Percentiles rank a stretch among this genome's conserved stretches.
phyloP scores from a whole-genome alignment of 1,140 invertebrate species.

The Ceratitis capitata region DNA sequence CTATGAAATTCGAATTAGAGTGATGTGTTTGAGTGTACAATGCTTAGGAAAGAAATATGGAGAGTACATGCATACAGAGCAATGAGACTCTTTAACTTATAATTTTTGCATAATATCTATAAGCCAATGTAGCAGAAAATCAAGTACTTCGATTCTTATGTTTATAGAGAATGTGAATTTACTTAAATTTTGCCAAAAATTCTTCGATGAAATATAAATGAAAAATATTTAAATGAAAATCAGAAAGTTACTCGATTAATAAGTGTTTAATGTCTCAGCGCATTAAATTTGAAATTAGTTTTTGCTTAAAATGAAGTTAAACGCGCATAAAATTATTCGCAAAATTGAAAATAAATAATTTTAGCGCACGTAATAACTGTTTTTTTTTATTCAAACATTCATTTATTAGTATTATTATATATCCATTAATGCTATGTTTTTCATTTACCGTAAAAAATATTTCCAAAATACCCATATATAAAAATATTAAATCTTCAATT shows the following conservation, averaged over 20 bases:
- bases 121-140: not conserved
- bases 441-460: not conserved
- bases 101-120: not conserved
- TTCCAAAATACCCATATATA: not conserved
- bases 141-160: conserved; percentile 13
- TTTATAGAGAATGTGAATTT: conserved; percentile 18
- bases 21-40: not conserved
- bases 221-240: not conserved
- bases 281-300: not conserved
- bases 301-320: not conserved
- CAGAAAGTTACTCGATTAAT: not conserved
- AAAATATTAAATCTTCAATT: not conserved
- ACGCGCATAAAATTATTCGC: not conserved
- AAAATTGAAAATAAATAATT: not conserved
- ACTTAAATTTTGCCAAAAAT: not conserved
- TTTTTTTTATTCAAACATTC: not conserved
- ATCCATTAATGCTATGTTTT: not conserved
- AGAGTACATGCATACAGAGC: not conserved
- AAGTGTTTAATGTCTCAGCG: not conserved
- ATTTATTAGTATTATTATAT: not conserved
- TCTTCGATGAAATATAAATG: not conserved
- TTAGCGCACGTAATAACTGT: no score
- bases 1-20: conserved; percentile 28
- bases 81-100: not conserved
- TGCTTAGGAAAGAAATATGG: not conserved